These are phyloP conservation scores for Crotophaga sulcirostris DNA, from an alignment of 2,113 vertebrate genomes.

Conservation along the genomic window DNA sequence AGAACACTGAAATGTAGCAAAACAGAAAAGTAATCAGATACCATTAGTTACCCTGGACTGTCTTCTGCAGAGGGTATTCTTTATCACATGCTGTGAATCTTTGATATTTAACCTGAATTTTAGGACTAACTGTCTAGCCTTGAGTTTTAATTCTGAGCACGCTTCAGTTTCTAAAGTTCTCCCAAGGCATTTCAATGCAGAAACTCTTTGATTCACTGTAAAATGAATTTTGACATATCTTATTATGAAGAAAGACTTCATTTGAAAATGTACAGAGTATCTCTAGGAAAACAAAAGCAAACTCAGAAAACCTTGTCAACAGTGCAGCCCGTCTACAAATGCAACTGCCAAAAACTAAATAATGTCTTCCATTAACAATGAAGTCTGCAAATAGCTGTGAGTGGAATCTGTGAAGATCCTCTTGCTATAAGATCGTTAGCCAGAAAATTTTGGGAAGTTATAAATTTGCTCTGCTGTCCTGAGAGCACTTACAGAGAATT, in stretches of 20 bases:
- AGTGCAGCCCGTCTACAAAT: background rate
- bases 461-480: background rate
- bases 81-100: background rate
- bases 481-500: background rate
- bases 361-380: background rate
- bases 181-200: background rate
- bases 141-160: constrained; percentile 24
- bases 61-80: background rate
- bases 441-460: background rate
- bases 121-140: constrained; percentile 22
- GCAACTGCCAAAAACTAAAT: background rate
- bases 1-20: background rate
- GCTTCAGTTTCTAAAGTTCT: constrained; percentile 32
- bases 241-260: constrained; percentile 47
- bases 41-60: background rate
- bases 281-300: constrained; percentile 28
- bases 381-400: background rate
- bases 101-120: constrained; percentile 2
- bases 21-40: background rate
- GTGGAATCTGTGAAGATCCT: background rate
- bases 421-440: background rate
- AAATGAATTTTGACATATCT: constrained; percentile 55
- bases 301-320: constrained; percentile 2
- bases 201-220: constrained; percentile 35
- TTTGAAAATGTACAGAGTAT: constrained; percentile 18